phyloP scores from a whole-genome alignment of 2,888 invertebrate genomes.

The Coleophora deauratella region DNA sequence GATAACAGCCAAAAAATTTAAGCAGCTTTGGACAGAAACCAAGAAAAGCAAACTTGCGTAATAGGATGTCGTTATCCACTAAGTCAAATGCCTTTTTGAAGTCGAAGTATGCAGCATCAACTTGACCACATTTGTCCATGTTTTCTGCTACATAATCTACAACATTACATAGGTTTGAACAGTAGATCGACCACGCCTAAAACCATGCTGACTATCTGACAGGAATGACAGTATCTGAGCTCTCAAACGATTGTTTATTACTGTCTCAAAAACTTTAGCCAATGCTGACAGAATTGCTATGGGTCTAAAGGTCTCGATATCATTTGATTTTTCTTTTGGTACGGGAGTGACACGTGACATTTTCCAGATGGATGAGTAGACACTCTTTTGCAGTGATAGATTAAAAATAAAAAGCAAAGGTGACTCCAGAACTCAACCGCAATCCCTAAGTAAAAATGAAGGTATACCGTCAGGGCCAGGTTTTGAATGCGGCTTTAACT shows the following conservation, averaged over 20 bases:
- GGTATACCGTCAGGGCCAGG: too few relatives aligned
- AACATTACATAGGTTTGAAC: not conserved
- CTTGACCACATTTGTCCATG: not conserved
- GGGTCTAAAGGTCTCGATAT: too few relatives aligned
- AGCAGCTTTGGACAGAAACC: not conserved
- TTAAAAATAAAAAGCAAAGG: too few relatives aligned
- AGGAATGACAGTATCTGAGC: not conserved
- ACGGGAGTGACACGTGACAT: too few relatives aligned
- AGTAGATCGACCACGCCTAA: not conserved
- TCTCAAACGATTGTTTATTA: not conserved
- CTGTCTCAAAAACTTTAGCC: too few relatives aligned
- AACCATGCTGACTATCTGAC: not conserved
- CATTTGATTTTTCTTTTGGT: too few relatives aligned
- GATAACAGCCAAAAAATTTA: not conserved
- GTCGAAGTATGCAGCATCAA: not conserved
- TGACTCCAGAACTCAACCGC: too few relatives aligned
- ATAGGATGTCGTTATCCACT: not conserved
- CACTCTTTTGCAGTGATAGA: too few relatives aligned
- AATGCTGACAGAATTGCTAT: too few relatives aligned
- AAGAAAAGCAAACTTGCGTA: not conserved
- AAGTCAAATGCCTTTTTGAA: not conserved
- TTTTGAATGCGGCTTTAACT: too few relatives aligned
- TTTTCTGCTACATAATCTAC: not conserved
- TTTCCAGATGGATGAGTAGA: too few relatives aligned
- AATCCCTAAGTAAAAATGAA: too few relatives aligned